phyloP scores from a whole-genome alignment of 2,113 vertebrate species.

The Lagopus muta region DNA sequence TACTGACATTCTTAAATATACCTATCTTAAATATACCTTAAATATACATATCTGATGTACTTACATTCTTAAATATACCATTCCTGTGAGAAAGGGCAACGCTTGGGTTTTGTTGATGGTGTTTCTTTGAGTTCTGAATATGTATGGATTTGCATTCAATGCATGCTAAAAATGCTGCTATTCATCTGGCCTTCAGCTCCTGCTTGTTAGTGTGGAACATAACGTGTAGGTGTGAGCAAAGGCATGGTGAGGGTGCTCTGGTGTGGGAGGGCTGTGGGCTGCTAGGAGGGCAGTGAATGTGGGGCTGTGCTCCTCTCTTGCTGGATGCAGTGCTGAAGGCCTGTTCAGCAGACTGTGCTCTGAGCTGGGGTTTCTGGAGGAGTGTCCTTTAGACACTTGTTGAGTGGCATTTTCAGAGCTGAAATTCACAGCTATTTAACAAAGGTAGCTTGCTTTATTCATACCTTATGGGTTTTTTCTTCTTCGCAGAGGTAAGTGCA shows the following conservation, averaged over 20 bases:
- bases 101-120: not conserved
- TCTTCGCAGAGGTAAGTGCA: not conserved
- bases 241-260: not conserved
- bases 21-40: not conserved
- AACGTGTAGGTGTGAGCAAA: not conserved
- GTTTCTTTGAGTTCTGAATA: not conserved
- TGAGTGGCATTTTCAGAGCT: not conserved
- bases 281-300: not conserved
- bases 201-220: not conserved
- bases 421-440: rapidly evolving
- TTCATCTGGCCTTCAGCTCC: not conserved
- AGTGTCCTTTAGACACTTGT: not conserved
- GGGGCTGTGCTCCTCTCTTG: not conserved
- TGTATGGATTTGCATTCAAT: not conserved
- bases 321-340: not conserved
- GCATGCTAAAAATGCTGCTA: not conserved
- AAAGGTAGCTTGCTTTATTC: not conserved
- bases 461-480: not conserved
- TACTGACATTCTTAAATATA: not conserved
- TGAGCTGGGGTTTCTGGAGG: not conserved
- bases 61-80: not conserved
- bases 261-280: not conserved
- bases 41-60: too few species aligned
- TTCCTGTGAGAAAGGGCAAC: not conserved
- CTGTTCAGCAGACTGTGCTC: not conserved